Conservation (phyloP, 1,140 invertebrate species). For the Apocrypta bakeri region DNA sequence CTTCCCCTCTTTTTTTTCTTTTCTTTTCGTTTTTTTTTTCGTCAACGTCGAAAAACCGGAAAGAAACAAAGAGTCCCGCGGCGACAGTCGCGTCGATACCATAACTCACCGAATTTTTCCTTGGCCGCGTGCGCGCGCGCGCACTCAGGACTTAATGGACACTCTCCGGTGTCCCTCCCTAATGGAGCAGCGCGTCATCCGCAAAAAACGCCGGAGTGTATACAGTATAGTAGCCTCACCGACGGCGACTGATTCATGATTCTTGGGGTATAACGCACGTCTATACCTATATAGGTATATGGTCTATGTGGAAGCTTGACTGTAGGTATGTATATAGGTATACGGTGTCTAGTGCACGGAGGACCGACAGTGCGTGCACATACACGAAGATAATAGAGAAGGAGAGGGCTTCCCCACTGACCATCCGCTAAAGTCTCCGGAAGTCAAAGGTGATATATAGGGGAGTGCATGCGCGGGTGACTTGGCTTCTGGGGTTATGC, state of each 20-base stretch:
- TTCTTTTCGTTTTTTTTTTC: too few species aligned
- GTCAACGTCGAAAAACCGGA: slow-evolving; percentile 40
- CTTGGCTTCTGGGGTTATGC: too few species aligned
- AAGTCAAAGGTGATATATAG: too few species aligned
- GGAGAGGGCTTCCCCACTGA: too few species aligned
- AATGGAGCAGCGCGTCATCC: slow-evolving; percentile 30
- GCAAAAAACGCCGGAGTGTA: slow-evolving; percentile 19
- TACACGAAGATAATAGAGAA: too few species aligned
- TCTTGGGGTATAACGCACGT: background rate
- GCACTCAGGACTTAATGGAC: slow-evolving; percentile 32
- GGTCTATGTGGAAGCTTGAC: too few species aligned
- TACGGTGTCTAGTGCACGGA: too few species aligned
- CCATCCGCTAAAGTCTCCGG: too few species aligned
- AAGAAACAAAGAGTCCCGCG: slow-evolving; percentile 41
- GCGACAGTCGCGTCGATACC: slow-evolving; percentile 29
- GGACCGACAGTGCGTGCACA: too few species aligned
- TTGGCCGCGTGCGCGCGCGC: slow-evolving; percentile 29
- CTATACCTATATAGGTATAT: too few species aligned
- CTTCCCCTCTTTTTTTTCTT: background rate
- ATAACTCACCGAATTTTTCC: slow-evolving; percentile 52
- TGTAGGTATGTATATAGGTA: too few species aligned
- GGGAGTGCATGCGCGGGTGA: too few species aligned
- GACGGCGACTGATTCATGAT: slow-evolving; percentile 27
- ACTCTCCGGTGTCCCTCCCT: background rate
- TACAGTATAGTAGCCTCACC: background rate